phyloP scores from a whole-genome alignment of 2,113 vertebrate species.

The Tyto alba region DNA sequence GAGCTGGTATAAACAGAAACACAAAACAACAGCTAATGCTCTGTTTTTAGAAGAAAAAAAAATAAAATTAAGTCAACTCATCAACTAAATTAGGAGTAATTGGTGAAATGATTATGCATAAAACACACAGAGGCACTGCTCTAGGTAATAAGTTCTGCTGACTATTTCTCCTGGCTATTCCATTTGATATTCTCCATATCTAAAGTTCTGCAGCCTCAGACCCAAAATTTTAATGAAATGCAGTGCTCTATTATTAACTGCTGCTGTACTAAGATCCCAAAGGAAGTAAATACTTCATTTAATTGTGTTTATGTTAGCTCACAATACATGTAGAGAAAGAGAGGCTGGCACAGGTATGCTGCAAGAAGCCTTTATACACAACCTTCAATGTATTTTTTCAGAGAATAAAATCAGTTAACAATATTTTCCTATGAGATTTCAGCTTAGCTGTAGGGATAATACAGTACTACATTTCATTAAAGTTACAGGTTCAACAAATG shows the following conservation, averaged over 20 bases:
- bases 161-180: constrained; percentile 50
- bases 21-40: not conserved
- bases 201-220: constrained; percentile 36
- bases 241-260: constrained; percentile 23
- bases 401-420: constrained; percentile 37
- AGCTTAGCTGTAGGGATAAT: constrained; percentile 46
- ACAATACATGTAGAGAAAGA: not conserved
- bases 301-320: constrained; percentile 32
- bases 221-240: constrained; percentile 47
- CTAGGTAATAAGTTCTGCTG: constrained; percentile 3
- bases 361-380: constrained; percentile 3
- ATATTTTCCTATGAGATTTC: constrained; percentile 40
- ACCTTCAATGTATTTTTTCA: not conserved
- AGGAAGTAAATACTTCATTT: constrained; percentile 52
- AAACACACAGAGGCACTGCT: not conserved
- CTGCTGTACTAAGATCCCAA: constrained; percentile 30
- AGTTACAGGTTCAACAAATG: constrained; percentile 49
- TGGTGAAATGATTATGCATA: constrained; percentile 29
- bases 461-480: constrained; percentile 43
- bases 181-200: constrained; percentile 36
- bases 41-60: not conserved
- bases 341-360: not conserved
- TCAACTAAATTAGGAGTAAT: constrained; percentile 37
- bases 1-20: not conserved
- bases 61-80: not conserved